Evolutionary conservation across 1,140 invertebrate genomes (phyloP).

Genomic region (Achatina immaculata): DNA sequence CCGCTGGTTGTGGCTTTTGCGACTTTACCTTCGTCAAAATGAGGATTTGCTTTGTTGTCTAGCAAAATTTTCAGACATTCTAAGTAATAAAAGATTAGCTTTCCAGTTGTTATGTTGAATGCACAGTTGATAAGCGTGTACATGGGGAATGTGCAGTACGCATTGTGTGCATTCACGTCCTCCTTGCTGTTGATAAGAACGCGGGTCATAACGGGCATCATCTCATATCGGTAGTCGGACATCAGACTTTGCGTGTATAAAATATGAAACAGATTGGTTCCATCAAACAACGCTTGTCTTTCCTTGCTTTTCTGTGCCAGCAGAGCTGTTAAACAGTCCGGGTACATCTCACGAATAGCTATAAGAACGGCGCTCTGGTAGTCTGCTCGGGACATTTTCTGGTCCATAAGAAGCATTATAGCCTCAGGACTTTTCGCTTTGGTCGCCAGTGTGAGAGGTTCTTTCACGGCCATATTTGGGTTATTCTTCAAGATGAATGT

Average conservation of each 20-base stretch:
- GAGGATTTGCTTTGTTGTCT: slow-evolving; percentile 28
- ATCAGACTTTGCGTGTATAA: slow-evolving; percentile 31
- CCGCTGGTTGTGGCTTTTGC: background rate
- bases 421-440: slow-evolving; percentile 29
- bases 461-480: slow-evolving; percentile 4
- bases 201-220: slow-evolving; percentile 27
- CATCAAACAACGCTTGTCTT: slow-evolving; percentile 33
- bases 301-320: background rate
- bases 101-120: slow-evolving; percentile 23
- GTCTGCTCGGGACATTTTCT: slow-evolving; percentile 8
- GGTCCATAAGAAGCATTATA: slow-evolving; percentile 17
- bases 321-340: slow-evolving; percentile 26
- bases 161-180: slow-evolving; percentile 28
- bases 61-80: slow-evolving; percentile 29
- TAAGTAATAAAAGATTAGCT: slow-evolving; percentile 27
- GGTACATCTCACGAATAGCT: slow-evolving; percentile 28
- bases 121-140: slow-evolving; percentile 36
- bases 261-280: slow-evolving; percentile 31
- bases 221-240: slow-evolving; percentile 21
- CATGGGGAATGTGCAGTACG: slow-evolving; percentile 22
- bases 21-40: slow-evolving; percentile 20
- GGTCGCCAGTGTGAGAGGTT: slow-evolving; percentile 21
- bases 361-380: slow-evolving; percentile 35
- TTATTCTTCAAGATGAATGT: slow-evolving; percentile 13
- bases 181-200: slow-evolving; percentile 27